Evolutionary conservation across 2,888 invertebrate genomes (phyloP).

Genomic region (Mechanitis mazaeus): DNA sequence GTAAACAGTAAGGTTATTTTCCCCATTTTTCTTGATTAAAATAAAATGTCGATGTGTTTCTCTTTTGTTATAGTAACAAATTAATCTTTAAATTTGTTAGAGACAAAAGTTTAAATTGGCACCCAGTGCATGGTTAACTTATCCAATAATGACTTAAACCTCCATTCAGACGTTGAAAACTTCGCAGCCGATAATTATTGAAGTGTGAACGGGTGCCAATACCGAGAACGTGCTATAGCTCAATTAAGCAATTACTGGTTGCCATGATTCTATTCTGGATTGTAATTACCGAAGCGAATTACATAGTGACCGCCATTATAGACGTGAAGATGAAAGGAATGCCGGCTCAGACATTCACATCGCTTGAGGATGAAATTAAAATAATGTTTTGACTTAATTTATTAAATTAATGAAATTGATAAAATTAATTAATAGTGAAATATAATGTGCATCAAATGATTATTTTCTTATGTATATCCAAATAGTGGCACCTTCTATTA

Average conservation of each 20-base stretch:
- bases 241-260: constrained; percentile 54
- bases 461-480: too few relatives aligned
- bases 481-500: too few relatives aligned
- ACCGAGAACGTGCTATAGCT: constrained; percentile 36
- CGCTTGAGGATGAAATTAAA: too few relatives aligned
- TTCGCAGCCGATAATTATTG: constrained; percentile 62
- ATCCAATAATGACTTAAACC: constrained; percentile 50
- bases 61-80: too few relatives aligned
- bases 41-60: too few relatives aligned
- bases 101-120: constrained; percentile 30
- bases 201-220: constrained; percentile 50
- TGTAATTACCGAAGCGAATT: constrained; percentile 37
- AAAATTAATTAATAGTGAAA: too few relatives aligned
- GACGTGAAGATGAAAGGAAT: constrained; percentile 2
- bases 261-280: constrained; percentile 33
- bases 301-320: constrained; percentile 15
- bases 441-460: too few relatives aligned
- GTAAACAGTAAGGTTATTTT: too few relatives aligned
- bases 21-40: too few relatives aligned
- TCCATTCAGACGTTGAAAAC: constrained; percentile 54
- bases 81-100: constrained; percentile 12
- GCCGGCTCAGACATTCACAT: background rate
- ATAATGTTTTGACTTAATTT: too few relatives aligned
- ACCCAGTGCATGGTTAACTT: constrained; percentile 35
- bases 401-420: too few relatives aligned